These are phyloP conservation scores for Leptinotarsa undecemlineata DNA, from an alignment of 1,140 invertebrate genomes.

Conservation along the genomic window DNA sequence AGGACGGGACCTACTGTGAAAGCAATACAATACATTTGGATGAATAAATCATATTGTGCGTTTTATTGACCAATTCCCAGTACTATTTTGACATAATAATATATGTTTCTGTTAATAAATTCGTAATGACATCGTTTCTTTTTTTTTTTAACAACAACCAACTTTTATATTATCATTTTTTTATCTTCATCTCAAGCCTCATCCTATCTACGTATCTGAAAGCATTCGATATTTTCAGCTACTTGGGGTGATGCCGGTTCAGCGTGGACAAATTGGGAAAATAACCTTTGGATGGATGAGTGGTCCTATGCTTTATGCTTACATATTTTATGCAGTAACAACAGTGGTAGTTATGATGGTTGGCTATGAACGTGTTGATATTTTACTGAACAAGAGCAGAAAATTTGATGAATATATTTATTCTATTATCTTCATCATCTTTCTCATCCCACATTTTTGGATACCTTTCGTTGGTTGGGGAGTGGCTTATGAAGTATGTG, in stretches of 20 bases:
- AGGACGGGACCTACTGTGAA: too few species aligned
- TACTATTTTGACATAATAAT: too few species aligned
- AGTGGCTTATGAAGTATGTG: conserved; percentile 64
- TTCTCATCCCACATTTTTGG: conserved; percentile 66
- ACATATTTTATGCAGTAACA: conserved; percentile 61
- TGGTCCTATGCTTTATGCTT: conserved; percentile 61
- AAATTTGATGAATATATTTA: conserved; percentile 69
- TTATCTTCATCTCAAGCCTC: too few species aligned
- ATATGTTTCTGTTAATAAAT: too few species aligned
- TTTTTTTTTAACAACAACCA: too few species aligned
- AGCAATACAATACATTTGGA: too few species aligned
- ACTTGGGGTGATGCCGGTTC: conserved; percentile 65
- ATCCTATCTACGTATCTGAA: background rate
- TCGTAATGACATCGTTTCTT: too few species aligned
- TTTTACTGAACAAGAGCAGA: conserved; percentile 59
- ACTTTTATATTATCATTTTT: too few species aligned
- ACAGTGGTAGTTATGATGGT: conserved; percentile 61
- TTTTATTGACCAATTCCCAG: too few species aligned
- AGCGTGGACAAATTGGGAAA: conserved; percentile 55
- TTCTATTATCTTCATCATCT: conserved; percentile 64
- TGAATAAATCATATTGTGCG: too few species aligned
- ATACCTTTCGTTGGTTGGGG: conserved; percentile 68
- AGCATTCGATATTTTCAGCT: conserved; percentile 41
- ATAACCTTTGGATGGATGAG: conserved; percentile 65
- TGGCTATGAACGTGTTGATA: conserved; percentile 62